Evolutionary conservation across 35 echinoderm and acorn worm genomes (phyloP).

Genomic region (Acanthaster planci): DNA sequence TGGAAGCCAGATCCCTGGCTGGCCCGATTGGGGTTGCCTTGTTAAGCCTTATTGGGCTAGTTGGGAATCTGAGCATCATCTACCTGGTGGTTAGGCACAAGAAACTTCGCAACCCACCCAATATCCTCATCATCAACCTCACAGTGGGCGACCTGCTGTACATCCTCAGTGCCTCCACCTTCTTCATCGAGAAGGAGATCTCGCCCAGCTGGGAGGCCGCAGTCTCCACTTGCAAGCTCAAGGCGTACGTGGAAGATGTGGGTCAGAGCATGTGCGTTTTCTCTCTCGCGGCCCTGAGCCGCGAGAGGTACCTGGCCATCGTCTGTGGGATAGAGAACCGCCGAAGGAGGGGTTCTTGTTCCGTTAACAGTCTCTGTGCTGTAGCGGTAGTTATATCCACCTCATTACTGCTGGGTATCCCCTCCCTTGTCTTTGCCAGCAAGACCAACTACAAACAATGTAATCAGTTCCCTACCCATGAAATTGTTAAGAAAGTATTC

Average conservation of each 20-base stretch:
- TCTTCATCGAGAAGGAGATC: conserved; percentile 42
- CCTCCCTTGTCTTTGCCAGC: neutral
- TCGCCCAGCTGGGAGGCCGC: conserved; percentile 27
- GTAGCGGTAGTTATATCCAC: neutral
- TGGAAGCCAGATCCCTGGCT: neutral
- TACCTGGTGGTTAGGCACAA: conserved; percentile 38
- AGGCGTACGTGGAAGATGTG: conserved; percentile 29
- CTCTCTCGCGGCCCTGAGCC: conserved; percentile 56
- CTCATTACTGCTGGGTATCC: neutral
- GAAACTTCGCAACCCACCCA: conserved; percentile 51
- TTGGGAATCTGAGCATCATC: conserved; percentile 53
- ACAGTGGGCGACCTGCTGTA: conserved; percentile 61
- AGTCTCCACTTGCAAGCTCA: conserved; percentile 51
- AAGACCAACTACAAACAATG: neutral
- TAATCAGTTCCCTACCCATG: neutral
- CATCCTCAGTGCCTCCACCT: conserved; percentile 37
- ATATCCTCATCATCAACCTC: conserved; percentile 59
- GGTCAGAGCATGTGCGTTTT: conserved; percentile 61
- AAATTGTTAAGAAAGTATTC: neutral
- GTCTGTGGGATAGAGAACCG: conserved; percentile 2
- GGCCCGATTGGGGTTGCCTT: neutral
- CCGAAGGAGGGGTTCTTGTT: conserved; percentile 5
- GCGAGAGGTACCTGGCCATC: conserved; percentile 43
- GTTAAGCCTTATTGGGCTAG: conserved; percentile 17
- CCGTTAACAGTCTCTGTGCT: conserved; percentile 4